Evolutionary conservation across 2,797 vertebrate species (phyloP).

Genomic region (Sebastes wilsoni): DNA sequence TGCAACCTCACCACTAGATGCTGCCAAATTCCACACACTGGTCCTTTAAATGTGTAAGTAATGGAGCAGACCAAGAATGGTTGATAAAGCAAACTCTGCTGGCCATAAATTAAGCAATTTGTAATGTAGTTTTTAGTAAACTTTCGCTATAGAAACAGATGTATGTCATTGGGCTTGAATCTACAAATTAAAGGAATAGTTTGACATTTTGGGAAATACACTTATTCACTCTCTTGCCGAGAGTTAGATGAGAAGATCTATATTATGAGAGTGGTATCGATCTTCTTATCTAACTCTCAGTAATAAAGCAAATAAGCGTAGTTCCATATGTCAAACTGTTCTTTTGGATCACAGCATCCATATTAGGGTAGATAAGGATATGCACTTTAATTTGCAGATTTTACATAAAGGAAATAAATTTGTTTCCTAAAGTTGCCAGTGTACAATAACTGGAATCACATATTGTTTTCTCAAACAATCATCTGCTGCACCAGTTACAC

Average conservation of each 20-base stretch:
- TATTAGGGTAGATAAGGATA: background rate
- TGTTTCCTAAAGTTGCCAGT: background rate
- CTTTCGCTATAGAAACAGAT: too few species aligned
- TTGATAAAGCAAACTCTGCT: too few species aligned
- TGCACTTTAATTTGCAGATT: background rate
- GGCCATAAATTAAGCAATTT: too few species aligned
- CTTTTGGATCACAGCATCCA: background rate
- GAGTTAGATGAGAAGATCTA: too few species aligned
- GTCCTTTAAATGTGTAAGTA: background rate
- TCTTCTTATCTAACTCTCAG: too few species aligned
- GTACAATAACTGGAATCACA: background rate
- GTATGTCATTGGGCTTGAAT: too few species aligned
- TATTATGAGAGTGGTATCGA: too few species aligned
- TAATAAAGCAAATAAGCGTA: fast-evolving
- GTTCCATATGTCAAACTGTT: background rate
- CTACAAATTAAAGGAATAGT: too few species aligned
- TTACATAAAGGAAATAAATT: background rate
- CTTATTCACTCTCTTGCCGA: too few species aligned
- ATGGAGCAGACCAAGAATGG: background rate
- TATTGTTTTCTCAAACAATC: background rate
- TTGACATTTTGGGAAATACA: too few species aligned
- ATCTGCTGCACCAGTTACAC: background rate
- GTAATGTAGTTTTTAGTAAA: too few species aligned
- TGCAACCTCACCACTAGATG: background rate
- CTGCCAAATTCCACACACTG: background rate